Evolutionary conservation across 2,888 invertebrate species (phyloP).

Genomic region (Eristalis tenax): DNA sequence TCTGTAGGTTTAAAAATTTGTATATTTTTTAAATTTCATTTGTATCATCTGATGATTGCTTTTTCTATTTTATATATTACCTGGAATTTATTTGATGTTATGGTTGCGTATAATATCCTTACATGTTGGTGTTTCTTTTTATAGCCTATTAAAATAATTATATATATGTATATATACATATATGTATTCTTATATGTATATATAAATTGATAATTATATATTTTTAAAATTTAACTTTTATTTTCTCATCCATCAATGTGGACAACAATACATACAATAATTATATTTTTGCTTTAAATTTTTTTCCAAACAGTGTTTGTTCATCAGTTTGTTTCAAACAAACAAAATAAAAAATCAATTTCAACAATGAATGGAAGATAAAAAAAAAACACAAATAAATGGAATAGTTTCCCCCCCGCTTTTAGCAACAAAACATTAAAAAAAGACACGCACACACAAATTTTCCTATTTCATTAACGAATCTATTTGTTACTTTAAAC

Average conservation of each 20-base stretch:
- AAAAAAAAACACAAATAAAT: background rate
- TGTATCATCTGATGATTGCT: slow-evolving; percentile 51
- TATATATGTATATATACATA: slow-evolving; percentile 24
- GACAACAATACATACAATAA: slow-evolving; percentile 20
- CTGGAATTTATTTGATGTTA: slow-evolving; percentile 44
- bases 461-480: background rate
- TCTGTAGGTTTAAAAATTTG: slow-evolving; percentile 15
- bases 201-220: slow-evolving; percentile 9
- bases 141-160: slow-evolving; percentile 21
- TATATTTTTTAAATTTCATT: slow-evolving; percentile 18
- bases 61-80: slow-evolving; percentile 16
- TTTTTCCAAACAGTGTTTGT: no score
- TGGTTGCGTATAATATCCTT: slow-evolving; percentile 17
- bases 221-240: background rate
- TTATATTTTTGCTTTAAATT: background rate
- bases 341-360: background rate
- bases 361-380: background rate
- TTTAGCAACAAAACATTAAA: background rate
- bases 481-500: no score
- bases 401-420: background rate
- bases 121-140: slow-evolving; percentile 36
- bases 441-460: background rate
- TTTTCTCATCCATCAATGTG: background rate
- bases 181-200: background rate
- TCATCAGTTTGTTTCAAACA: background rate